phyloP scores from a whole-genome alignment of 2,888 invertebrate genomes.

The Hesperia comma region DNA sequence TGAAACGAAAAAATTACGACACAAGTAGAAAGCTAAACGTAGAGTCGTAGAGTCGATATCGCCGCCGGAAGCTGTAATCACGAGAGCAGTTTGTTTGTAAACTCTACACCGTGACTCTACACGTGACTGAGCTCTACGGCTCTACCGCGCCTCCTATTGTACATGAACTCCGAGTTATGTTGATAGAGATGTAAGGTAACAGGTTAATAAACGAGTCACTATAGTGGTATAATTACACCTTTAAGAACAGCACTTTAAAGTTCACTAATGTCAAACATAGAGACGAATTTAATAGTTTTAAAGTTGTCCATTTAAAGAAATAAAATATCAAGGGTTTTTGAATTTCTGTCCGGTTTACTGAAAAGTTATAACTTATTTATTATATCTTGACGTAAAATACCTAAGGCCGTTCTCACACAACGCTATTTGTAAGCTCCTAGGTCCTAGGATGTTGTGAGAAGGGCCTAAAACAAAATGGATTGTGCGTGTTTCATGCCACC shows the following conservation, averaged over 20 bases:
- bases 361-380: too few relatives aligned
- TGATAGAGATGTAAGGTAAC: not conserved
- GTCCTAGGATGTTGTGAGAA: too few relatives aligned
- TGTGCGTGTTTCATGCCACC: not conserved
- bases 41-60: conserved; percentile 21
- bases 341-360: too few relatives aligned
- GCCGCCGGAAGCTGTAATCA: conserved; percentile 28
- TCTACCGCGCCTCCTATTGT: not conserved
- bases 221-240: too few relatives aligned
- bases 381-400: too few relatives aligned
- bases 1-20: not conserved
- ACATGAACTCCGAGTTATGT: not conserved
- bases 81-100: conserved; percentile 52
- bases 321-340: too few relatives aligned
- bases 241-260: too few relatives aligned
- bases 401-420: too few relatives aligned
- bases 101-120: conserved; percentile 48
- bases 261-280: too few relatives aligned
- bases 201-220: not conserved
- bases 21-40: conserved; percentile 20
- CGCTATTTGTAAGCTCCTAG: too few relatives aligned
- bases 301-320: too few relatives aligned
- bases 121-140: conserved; percentile 49
- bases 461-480: not conserved
- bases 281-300: too few relatives aligned